Evolutionary conservation across 92 coral and sea anemone species (phyloP).

Genomic region (Porites cylindrica): DNA sequence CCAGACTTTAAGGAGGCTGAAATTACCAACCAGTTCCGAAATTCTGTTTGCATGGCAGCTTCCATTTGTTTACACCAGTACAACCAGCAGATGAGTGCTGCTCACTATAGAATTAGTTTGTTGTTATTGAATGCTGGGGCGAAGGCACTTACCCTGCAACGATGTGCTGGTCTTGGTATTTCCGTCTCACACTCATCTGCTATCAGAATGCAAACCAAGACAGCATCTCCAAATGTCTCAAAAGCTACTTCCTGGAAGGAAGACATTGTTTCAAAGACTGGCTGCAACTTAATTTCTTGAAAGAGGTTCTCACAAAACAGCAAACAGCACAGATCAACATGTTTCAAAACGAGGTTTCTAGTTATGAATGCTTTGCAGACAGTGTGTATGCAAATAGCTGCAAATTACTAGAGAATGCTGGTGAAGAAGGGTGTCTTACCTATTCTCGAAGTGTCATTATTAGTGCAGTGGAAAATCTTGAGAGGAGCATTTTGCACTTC

Average conservation of each 20-base stretch:
- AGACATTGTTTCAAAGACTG: constrained; percentile 21
- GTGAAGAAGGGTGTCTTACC: too few species aligned
- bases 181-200: constrained; percentile 27
- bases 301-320: constrained; percentile 34
- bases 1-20: not conserved
- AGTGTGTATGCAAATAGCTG: too few species aligned
- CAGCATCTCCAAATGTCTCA: not conserved
- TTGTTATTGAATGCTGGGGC: constrained; percentile 36
- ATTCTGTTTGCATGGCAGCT: constrained; percentile 30
- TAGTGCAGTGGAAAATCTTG: not conserved
- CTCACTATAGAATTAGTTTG: constrained; percentile 5
- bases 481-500: constrained; percentile 33
- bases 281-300: constrained; percentile 26
- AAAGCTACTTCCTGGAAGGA: constrained; percentile 36
- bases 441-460: not conserved
- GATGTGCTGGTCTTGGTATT: constrained; percentile 15
- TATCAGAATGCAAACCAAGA: constrained; percentile 23
- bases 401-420: too few species aligned
- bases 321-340: not conserved
- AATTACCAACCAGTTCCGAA: not conserved
- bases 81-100: constrained; percentile 16
- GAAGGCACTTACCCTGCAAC: constrained; percentile 27
- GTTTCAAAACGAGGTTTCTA: not conserved
- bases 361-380: too few species aligned
- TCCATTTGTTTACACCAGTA: constrained; percentile 23